Evolutionary conservation across 2,113 vertebrate genomes (phyloP), one percentile per base, ranked within the genome.

Genomic region (Phaetusa simplex): DNA sequence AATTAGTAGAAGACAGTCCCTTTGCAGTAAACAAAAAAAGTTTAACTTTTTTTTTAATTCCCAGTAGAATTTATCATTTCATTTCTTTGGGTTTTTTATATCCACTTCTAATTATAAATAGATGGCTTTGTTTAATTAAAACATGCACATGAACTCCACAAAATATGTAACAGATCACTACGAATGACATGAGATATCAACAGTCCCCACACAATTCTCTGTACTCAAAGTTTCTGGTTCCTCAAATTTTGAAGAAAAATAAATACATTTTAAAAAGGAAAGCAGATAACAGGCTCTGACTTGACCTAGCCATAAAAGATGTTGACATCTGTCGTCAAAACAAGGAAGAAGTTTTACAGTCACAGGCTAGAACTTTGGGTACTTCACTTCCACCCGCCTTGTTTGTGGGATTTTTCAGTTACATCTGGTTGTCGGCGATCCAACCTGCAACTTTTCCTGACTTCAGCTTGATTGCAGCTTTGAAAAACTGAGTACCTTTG

Each of bases 1-100:
- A 90, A 97, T 93, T 91, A 82, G 84, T 65, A 91, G 83, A 96
- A 94, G 90, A 93, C 71, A 94, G 91, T 94, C 89, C 85, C 79
- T 61, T 76, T 76, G 43, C 69, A 78, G 47, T 65, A 93, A 88
- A 69, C 50, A 49, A 88, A 93, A 92, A 91, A 97, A 97, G 89
- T 92, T 81, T 43, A 95, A 86, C 83, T 94, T 94, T 87, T 85
- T 64, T 53, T 15, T 15, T 4, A 90, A 96, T 87, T 97, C 70
- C 43, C 67, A 47, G 45, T 67, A 15, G 52, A 93, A 88, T 83
- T 96, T 93, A 77, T 47, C 0, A 38, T 95, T 87, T 93, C 5
- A 58, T 82, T n/a, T 89, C 18, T 76, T 86, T 86, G 8, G 10
- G 10, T 0, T 43, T 74, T 82, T 82, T 86, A 65, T 64, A 89